Percentiles rank a stretch among this genome's conserved stretches.
phyloP scores from a whole-genome alignment of 2,888 invertebrate genomes.

The Diarsia rubi region DNA sequence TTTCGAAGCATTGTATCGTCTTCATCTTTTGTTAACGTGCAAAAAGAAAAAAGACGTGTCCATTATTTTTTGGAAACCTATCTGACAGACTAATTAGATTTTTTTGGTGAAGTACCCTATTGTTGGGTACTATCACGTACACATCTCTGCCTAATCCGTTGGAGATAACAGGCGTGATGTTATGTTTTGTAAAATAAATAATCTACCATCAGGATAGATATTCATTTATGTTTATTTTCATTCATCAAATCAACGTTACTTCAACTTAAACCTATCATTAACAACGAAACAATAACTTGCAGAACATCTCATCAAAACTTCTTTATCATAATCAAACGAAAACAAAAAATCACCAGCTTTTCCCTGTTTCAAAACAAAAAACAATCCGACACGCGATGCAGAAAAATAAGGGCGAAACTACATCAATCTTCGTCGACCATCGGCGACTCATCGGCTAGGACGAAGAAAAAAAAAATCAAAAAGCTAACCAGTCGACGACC shows the following conservation, averaged over 20 bases:
- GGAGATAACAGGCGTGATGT: background rate
- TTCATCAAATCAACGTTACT: conserved; percentile 7
- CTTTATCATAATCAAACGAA: conserved; percentile 32
- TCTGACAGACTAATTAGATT: too few relatives aligned
- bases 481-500: conserved; percentile 78
- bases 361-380: conserved; percentile 75
- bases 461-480: conserved; percentile 80
- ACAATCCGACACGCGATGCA: conserved; percentile 75
- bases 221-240: background rate
- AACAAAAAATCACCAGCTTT: conserved; percentile 65
- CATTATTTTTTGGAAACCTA: too few relatives aligned
- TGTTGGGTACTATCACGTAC: too few relatives aligned
- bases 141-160: too few relatives aligned
- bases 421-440: conserved; percentile 82
- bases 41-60: too few relatives aligned
- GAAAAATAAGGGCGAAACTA: conserved; percentile 71
- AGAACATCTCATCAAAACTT: conserved; percentile 37
- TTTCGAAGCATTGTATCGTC: too few relatives aligned
- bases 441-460: conserved; percentile 67
- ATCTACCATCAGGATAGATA: background rate
- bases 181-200: background rate
- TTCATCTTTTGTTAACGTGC: too few relatives aligned
- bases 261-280: conserved; percentile 26
- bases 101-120: too few relatives aligned
- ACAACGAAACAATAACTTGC: conserved; percentile 28